Evolutionary conservation across 23 tunicate species (phyloP), one percentile per base, ranked within the genome.

Genomic region (Ciona savignyi): DNA sequence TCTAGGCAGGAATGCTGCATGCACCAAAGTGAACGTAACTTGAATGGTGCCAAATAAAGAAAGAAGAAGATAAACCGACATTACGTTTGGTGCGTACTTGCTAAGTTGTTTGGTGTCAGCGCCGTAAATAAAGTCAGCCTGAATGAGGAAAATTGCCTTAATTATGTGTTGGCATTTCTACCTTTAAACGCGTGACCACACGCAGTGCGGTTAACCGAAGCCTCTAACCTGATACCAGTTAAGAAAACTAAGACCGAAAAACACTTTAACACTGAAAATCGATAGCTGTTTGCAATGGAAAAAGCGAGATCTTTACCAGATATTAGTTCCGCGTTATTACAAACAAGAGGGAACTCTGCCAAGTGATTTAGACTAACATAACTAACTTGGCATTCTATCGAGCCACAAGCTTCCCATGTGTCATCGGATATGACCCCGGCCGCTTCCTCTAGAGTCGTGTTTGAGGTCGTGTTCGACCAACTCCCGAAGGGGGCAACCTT

Each of bases 1-100:
- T 70, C 30, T 21, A 4, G 81, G 81, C n/a, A 83, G 56, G 30
- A 75, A 80, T 34, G 77, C 34, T 31, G 78, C 89, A 77, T 83
- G 89, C 51, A 77, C 77, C 51, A 51, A 19, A 4, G 89, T 83
- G 75, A 83, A 83, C 22, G 64, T 71, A 23, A 77, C 70, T 83
- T 83, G 89, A 77, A 83, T 83, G 27, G 35, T 25, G 11, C 70
- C 26, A 49, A 83, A 83, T 9, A 83, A 21, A 9, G 73, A 23
- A 4, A 83, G 77, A 4, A 83, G 76, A 22, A 77, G 33, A 49
- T 76, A 83, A 62, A 83, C 31, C 3, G 89, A 63, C 27, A 70
- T 3, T 42, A 29, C 34, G 30, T 35, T 65, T 27, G 89, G 89
- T n/a, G 76, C 35, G 82, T 83, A 83, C 76, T 83, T 83, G 19